Base-by-base conservation (phyloP, 2,888 invertebrate genomes). In the Rhopalosiphum nymphaeae region DNA sequence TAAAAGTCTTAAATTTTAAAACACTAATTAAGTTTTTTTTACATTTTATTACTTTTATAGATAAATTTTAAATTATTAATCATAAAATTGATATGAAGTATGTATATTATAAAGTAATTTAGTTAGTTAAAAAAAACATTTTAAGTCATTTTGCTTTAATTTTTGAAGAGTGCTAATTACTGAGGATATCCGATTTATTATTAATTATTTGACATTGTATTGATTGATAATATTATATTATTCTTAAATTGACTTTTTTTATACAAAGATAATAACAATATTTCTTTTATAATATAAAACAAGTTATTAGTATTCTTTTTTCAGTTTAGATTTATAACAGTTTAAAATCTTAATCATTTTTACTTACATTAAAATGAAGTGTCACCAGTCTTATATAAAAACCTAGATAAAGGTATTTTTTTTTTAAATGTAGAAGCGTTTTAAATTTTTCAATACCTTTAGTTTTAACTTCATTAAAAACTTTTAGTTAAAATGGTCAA, bases 401-500 rank as follows among this genome's bases (percentile, higher is more conserved):
- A 78, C 78, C 78, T 42, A 78, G 78, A 78, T 78, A 78, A 36
- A 78, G 21, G 36, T 78, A 78, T 36, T 88, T 53, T n/a, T 85
- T 3, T 89, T 42, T 67, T 49, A 25, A 46, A 78, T 61, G 36
- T 21, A 92, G 67, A 67, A 88, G 29, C 42, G 29, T 88, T 92
- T 61, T 88, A 49, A 88, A 53, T 42, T 46, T 26, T 53, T 67
- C 67, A 92, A 88, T 92, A 67, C 42, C 42, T 78, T 92, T 16
- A n/a, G 44, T 88, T 78, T 67, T n/a, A 7, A 88, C 42, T 92
- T 67, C 67, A 88, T 92, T 88, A 67, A 88, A 88, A 92, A 92
- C 88, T 92, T 92, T 92, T 78, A 21, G 88, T 78, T 42, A 92
- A 67, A 67, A 57, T 88, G n/a, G 92, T 92, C 86, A 29, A 44